phyloP scores from a whole-genome alignment of 30 jellyfish, hydroid and myxozoan genomes.

The Clytia hemisphaerica region DNA sequence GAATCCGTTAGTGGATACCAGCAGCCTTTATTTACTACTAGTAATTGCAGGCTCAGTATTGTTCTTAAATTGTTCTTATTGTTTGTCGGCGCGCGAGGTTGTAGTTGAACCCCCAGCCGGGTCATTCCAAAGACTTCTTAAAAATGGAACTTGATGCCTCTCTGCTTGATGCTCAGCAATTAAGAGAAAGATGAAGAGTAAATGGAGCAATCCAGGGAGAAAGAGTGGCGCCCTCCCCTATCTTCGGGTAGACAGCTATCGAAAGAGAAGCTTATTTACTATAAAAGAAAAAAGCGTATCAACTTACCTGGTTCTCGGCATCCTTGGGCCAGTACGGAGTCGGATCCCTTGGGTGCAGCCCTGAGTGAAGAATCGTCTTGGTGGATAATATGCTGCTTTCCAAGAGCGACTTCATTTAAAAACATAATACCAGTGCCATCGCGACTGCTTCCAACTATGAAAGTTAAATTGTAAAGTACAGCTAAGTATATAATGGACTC shows the following conservation, averaged over 20 bases:
- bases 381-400: constrained; percentile 72
- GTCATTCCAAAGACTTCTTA: too few species aligned
- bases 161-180: too few species aligned
- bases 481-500: neutral
- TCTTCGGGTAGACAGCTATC: too few species aligned
- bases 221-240: too few species aligned
- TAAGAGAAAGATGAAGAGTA: too few species aligned
- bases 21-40: too few species aligned
- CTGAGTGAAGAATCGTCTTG: constrained; percentile 58
- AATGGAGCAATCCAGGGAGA: too few species aligned
- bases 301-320: constrained; percentile 84
- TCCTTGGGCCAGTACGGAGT: constrained; percentile 93
- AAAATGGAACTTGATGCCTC: too few species aligned
- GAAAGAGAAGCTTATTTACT: neutral
- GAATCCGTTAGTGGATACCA: too few species aligned
- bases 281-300: neutral
- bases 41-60: too few species aligned
- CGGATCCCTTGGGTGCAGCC: constrained; percentile 84
- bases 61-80: too few species aligned
- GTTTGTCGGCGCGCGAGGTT: neutral
- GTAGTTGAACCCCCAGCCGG: too few species aligned
- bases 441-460: constrained; percentile 55
- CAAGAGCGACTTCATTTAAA: constrained; percentile 86
- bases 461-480: neutral
- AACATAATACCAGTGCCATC: constrained; percentile 92